Base-by-base conservation (phyloP, 1,140 invertebrate species). In the Lycorma delicatula region DNA sequence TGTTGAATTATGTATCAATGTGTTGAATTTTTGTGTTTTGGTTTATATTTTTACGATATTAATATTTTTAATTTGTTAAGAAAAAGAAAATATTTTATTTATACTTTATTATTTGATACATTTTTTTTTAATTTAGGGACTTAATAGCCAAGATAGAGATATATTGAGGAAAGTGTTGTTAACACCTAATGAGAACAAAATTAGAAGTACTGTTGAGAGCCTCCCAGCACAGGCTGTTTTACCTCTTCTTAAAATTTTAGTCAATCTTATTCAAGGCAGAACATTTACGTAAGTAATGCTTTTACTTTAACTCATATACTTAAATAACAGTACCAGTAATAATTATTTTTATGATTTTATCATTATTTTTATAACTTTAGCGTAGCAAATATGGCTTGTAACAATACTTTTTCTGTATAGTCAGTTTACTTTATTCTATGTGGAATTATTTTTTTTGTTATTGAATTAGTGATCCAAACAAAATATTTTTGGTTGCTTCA, bases 141-240 rank as follows among this genome's bases (percentile, higher is more conserved):
- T 91, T 31, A 85, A 86, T 60, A 89, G 86, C 63, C 85, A 86
- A 66, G 85, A 91, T 67, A 78, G 77, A 63, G 74, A 68, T 26
- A 78, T 85, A 56, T 63, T 86, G 3, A 69, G 71, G 16, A 77
- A 69, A 12, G 82, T 85, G 1, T 67, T 86, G 13, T 68, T 68
- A 26, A 76, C 70, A 41, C 75, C 72, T 34, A 78, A 84, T 59
- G 75, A 77, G 64, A 73, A 73, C 18, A 67, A 80, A 25, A 79
- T 86, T 49, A 73, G 72, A 53, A 76, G 79, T 60, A 85, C 84
- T 0, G 68, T 86, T 31, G 72, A 74, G 27, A 79, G 78, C 54
- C 64, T 86, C 54, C 83, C 83, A 0, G 70, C 83, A 3, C 77
- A 81, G 60, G 79, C 78, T 54, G 75, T 86, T 57, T 66, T 75